Conservation (phyloP, 2,888 invertebrate species). For the Gibbula magus region DNA sequence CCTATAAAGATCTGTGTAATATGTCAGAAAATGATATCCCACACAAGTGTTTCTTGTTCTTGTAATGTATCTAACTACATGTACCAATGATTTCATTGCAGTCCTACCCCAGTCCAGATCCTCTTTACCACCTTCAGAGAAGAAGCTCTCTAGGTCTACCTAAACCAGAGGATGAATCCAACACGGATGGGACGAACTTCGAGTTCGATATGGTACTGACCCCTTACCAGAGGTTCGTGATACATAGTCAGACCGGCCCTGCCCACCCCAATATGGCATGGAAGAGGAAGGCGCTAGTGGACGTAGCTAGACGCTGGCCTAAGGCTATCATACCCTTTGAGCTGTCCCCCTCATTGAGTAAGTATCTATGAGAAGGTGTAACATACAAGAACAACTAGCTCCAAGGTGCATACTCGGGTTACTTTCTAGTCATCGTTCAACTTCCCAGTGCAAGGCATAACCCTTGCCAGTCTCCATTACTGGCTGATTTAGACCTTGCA, state of each 20-base stretch:
- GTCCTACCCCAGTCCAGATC: not conserved
- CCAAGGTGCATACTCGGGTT: too few relatives aligned
- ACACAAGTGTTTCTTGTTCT: too few relatives aligned
- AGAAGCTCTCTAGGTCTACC: not conserved
- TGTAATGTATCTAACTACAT: too few relatives aligned
- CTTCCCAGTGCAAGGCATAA: too few relatives aligned
- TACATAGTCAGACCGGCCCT: not conserved
- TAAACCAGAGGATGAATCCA: slow-evolving; percentile 20
- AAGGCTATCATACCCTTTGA: slow-evolving; percentile 10
- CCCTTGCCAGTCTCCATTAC: too few relatives aligned
- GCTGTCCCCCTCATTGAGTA: not conserved
- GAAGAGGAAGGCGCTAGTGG: slow-evolving; percentile 22
- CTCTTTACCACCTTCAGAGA: not conserved
- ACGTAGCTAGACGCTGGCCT: slow-evolving; percentile 21
- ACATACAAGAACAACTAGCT: too few relatives aligned
- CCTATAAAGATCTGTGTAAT: too few relatives aligned
- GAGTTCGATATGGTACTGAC: slow-evolving; percentile 27
- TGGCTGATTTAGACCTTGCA: too few relatives aligned
- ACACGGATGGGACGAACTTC: not conserved
- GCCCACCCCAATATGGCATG: not conserved
- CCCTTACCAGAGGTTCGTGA: not conserved
- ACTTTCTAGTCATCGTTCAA: too few relatives aligned
- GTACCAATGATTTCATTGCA: too few relatives aligned
- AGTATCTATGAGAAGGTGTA: too few relatives aligned
- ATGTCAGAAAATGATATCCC: too few relatives aligned